phyloP scores from a whole-genome alignment of 2,797 vertebrate species.

The Dendrocincla fuliginosa region DNA sequence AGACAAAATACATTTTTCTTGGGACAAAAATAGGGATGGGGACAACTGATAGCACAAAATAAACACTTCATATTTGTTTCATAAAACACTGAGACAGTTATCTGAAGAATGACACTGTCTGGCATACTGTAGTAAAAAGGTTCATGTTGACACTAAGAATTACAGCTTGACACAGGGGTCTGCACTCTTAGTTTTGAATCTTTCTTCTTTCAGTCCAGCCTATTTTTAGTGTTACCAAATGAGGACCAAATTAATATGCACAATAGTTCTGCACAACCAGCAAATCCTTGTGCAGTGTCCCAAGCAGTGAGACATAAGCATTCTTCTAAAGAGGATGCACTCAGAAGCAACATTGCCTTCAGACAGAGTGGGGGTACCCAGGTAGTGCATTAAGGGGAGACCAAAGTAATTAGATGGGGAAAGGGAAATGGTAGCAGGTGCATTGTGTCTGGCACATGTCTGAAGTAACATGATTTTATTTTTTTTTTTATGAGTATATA shows the following conservation, averaged over 20 bases:
- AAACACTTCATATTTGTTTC: background rate
- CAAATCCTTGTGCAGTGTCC: background rate
- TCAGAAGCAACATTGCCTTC: background rate
- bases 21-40: background rate
- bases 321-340: background rate
- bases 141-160: background rate
- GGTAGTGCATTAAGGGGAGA: background rate
- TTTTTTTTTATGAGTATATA: background rate
- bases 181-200: background rate
- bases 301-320: background rate
- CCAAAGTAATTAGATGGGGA: background rate
- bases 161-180: background rate
- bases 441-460: background rate
- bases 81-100: background rate
- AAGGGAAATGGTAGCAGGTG: background rate
- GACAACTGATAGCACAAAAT: background rate
- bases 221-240: background rate
- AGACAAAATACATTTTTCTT: background rate
- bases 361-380: fast-evolving
- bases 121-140: background rate
- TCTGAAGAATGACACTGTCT: background rate
- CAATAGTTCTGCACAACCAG: background rate
- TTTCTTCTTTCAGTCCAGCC: background rate
- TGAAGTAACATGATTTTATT: background rate
- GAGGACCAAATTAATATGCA: background rate